phyloP scores from a whole-genome alignment of 2,888 invertebrate species.

The Leptopilina myrica region DNA sequence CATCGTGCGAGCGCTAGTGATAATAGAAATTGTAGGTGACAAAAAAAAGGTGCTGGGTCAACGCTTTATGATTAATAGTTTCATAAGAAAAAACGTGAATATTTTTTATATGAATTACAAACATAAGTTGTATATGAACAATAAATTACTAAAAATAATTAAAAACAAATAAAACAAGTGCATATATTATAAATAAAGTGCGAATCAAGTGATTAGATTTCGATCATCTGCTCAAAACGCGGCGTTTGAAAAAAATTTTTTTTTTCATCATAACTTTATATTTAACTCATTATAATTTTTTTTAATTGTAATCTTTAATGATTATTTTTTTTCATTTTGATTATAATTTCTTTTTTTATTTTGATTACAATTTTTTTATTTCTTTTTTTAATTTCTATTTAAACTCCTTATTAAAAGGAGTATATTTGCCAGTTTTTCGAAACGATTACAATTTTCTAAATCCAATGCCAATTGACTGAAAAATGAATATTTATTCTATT shows the following conservation, averaged over 20 bases:
- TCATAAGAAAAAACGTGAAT: slow-evolving; percentile 49
- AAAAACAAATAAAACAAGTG: slow-evolving; percentile 27
- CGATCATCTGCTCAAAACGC: slow-evolving; percentile 44
- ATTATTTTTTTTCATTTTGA: no score
- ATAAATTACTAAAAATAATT: slow-evolving; percentile 45
- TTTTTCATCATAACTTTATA: slow-evolving; percentile 19
- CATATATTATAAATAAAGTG: slow-evolving; percentile 44
- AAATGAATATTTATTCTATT: no score
- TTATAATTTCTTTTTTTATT: neutral
- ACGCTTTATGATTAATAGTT: slow-evolving; percentile 57
- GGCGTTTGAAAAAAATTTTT: slow-evolving; percentile 41
- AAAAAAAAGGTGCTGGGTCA: slow-evolving; percentile 69
- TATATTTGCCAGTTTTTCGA: neutral
- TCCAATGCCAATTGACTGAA: neutral
- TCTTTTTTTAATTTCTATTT: no score
- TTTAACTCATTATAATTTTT: neutral
- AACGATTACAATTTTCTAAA: slow-evolving; percentile 9
- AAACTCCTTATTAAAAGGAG: no score
- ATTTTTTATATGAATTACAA: slow-evolving; percentile 45
- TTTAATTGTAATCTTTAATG: no score
- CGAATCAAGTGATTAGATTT: slow-evolving; percentile 31
- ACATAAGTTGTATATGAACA: slow-evolving; percentile 36
- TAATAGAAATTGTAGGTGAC: slow-evolving; percentile 63
- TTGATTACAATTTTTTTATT: no score
- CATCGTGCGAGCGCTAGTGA: slow-evolving; percentile 61